phyloP scores from a whole-genome alignment of 2,113 vertebrate genomes.

The Embiotoca jacksoni region DNA sequence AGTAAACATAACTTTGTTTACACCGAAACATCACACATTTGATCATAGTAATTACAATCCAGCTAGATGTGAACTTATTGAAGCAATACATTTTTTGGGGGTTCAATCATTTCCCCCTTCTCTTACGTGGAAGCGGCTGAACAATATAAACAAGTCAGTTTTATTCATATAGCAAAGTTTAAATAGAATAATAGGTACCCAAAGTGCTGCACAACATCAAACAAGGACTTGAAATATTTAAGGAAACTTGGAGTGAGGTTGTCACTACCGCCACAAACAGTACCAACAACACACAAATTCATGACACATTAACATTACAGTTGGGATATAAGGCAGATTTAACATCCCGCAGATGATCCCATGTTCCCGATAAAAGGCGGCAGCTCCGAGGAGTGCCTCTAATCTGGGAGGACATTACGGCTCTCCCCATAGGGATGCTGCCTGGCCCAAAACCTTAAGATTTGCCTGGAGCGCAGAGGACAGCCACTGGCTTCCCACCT shows the following conservation, averaged over 20 bases:
- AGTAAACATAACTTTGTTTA: no score
- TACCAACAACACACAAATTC: slow-evolving; percentile 34
- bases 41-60: neutral
- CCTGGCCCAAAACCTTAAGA: slow-evolving; percentile 68
- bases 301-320: slow-evolving; percentile 55
- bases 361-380: slow-evolving; percentile 67
- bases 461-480: slow-evolving; percentile 62
- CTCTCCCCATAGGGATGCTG: slow-evolving; percentile 55
- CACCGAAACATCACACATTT: neutral
- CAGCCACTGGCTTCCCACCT: slow-evolving; percentile 53
- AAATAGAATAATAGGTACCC: no score
- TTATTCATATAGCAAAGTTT: no score
- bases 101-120: neutral
- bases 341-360: slow-evolving; percentile 71
- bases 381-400: slow-evolving; percentile 66
- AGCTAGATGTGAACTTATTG: neutral
- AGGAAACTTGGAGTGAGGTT: slow-evolving; percentile 1
- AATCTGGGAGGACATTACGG: slow-evolving; percentile 73
- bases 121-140: neutral
- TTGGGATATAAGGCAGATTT: slow-evolving; percentile 60
- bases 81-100: neutral
- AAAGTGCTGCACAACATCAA: no score
- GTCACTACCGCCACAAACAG: slow-evolving; percentile 4
- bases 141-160: neutral
- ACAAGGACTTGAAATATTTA: no score